Percentiles rank a stretch among this genome's conserved stretches.
These are phyloP conservation scores for Cyrtorhinus lividipennis DNA, from an alignment of 1,140 invertebrate species.

Conservation along the genomic window DNA sequence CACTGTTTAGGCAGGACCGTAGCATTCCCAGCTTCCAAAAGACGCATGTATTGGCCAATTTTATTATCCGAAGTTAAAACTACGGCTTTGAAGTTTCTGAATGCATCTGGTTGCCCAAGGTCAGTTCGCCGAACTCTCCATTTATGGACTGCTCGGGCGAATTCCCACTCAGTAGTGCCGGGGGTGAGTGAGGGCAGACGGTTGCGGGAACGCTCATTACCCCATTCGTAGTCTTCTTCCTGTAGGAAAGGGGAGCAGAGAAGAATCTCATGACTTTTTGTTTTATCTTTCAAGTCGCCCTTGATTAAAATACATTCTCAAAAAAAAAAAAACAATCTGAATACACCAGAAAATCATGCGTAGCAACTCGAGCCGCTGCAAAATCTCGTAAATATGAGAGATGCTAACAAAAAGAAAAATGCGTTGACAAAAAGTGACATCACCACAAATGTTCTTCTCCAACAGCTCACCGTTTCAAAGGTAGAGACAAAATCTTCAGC, in stretches of 20 bases:
- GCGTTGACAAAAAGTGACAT: too few species aligned
- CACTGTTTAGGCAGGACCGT: conserved; percentile 41
- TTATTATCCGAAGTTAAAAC: conserved; percentile 48
- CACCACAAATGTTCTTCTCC: too few species aligned
- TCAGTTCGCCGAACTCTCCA: conserved; percentile 41
- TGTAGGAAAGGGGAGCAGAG: conserved; percentile 33
- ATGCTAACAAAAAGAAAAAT: too few species aligned
- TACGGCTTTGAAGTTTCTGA: conserved; percentile 51
- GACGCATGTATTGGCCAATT: conserved; percentile 44
- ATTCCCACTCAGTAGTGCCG: conserved; percentile 33
- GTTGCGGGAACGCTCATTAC: conserved; percentile 39
- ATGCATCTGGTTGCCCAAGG: conserved; percentile 33
- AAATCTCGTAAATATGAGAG: too few species aligned
- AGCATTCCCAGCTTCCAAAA: conserved; percentile 58
- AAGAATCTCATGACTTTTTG: too few species aligned
- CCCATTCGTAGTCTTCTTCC: conserved; percentile 66
- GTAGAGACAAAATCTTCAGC: too few species aligned
- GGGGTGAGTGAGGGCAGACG: conserved; percentile 33
- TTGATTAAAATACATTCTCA: too few species aligned
- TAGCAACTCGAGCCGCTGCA: too few species aligned
- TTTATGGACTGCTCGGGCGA: conserved; percentile 38
- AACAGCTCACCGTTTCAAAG: too few species aligned
- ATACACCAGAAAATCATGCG: too few species aligned
- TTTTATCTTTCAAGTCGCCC: too few species aligned
- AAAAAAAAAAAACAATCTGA: too few species aligned